Evolutionary conservation across 2,888 invertebrate species (phyloP), one percentile per base, ranked within the genome.

Genomic region (Meandrusa payeni): DNA sequence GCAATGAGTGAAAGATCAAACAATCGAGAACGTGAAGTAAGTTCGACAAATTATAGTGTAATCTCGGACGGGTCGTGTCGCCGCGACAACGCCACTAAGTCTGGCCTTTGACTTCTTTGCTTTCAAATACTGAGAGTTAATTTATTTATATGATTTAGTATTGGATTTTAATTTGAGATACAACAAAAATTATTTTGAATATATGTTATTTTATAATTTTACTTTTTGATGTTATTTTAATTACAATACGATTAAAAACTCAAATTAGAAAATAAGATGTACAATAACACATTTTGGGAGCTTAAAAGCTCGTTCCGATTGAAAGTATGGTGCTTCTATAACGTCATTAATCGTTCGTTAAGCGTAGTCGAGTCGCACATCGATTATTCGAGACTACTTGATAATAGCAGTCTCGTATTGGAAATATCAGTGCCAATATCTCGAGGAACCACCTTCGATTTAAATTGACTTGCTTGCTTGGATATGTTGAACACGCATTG

Each of bases 71-170:
- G 59, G 64, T 59, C 57, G 57, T 53, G 64, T 57, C 62, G 63
- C 54, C 56, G 61, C 51, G 57, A 55, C 54, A 75, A 76, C 79
- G 80, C 77, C 80, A 55, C 47, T 43, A 55, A 60, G 80, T 80
- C 80, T 80, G 69, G 75, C 69, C 69, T 71, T 66, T 56, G 63
- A 59, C 70, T 69, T 59, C 69, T 64, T 74, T 71, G 73, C 61
- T 69, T 64, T 62, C 61, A 63, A 69, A 69, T 61, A 57, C n/a
- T 43, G 24, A 10, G 9, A 22, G 19, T 20, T 32, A 38, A 43
- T 38, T 43, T 26, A 26, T 26, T 32, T 43, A 15, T 26, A 15
- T 13, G 10, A 32, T 41, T 10, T 19, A 23, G 12, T 27, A 27
- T 38, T 38, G 2, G 11, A 26, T 4, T 10, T 5, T 27, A 27